Evolutionary conservation across 1,140 invertebrate species (phyloP), one percentile per base, ranked within the genome.

Genomic region (Neuroterus valhalla): DNA sequence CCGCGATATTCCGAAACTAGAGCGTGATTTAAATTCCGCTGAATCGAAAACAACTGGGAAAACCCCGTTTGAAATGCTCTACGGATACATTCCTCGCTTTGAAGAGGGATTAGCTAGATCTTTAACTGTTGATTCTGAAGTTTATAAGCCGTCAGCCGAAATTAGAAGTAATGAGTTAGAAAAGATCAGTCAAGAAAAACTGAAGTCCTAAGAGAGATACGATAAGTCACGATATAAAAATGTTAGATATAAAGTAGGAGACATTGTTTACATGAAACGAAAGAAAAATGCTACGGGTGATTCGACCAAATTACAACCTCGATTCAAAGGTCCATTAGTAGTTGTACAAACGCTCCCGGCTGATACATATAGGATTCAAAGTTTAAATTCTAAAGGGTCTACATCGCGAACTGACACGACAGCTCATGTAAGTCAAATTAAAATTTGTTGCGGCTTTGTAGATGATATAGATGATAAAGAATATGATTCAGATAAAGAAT

Each of bases 11-110:
- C 21, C 31, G 2, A 19, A n/a, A 17, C 43, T 71, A 15, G 38
- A 71, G 15, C 38, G 42, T 17, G 70, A 71, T 50, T 44, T 71
- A 2, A 66, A 74, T 62, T 21, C 72, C 0, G 12, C 38, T 5
- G 31, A 26, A 55, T 26, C n/a, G 2, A 74, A 74, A 43, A 19
- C 48, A 3, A 70, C 67, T 2, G 31, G 48, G 3, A 48, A 48
- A 68, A n/a, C 46, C 15, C 66, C 31, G 2, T 69, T 74, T 55
- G 46, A 38, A 50, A 17, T 45, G 12, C n/a, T 74, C 0, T 70
- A 74, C 38, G 72, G 67, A 2, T 74, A 68, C 26, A n/a, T 74
- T 15, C 67, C 67, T 1, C 72, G 48, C 3, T 69, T 52, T 55
- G 15, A 43, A 6, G 66, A 74, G 12, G 67, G 67, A n/a, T 19